Conservation (phyloP, 2,113 vertebrate genomes). For the Ovis canadensis region DNA sequence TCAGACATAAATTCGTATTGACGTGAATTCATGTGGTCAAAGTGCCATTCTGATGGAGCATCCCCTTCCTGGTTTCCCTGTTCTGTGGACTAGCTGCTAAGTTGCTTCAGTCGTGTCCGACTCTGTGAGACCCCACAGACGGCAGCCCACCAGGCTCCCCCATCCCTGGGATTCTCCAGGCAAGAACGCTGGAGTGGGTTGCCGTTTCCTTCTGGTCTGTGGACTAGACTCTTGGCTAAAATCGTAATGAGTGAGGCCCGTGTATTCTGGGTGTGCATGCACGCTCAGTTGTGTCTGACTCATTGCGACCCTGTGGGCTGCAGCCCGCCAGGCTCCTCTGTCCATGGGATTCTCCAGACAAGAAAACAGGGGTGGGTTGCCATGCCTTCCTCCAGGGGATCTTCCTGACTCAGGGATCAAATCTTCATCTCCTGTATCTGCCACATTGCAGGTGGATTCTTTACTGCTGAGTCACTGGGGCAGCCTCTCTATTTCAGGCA, state of each 20-base stretch:
- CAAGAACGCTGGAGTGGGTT: too few relatives aligned
- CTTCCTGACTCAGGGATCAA: not conserved
- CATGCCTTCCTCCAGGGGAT: not conserved
- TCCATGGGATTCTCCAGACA: not conserved
- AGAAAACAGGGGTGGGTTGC: not conserved
- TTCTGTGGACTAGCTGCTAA: not conserved
- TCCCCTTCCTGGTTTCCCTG: not conserved
- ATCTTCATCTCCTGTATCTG: not conserved
- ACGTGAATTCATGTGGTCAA: not conserved
- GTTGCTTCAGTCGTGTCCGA: too few relatives aligned
- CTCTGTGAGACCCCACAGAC: too few relatives aligned
- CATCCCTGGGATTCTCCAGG: too few relatives aligned
- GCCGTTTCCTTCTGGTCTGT: too few relatives aligned
- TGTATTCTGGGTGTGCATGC: not conserved
- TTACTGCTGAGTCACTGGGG: too few relatives aligned
- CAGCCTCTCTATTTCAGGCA: not conserved
- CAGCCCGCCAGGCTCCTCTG: not conserved
- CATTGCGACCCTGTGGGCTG: not conserved
- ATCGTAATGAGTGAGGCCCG: not conserved
- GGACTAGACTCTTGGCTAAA: not conserved
- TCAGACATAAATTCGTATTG: not conserved
- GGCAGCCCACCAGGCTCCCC: too few relatives aligned
- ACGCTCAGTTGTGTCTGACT: not conserved
- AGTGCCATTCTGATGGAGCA: not conserved
- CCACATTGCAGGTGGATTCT: not conserved